Evolutionary conservation across 1,140 invertebrate species (phyloP).

Genomic region (Drosophila baimaii): DNA sequence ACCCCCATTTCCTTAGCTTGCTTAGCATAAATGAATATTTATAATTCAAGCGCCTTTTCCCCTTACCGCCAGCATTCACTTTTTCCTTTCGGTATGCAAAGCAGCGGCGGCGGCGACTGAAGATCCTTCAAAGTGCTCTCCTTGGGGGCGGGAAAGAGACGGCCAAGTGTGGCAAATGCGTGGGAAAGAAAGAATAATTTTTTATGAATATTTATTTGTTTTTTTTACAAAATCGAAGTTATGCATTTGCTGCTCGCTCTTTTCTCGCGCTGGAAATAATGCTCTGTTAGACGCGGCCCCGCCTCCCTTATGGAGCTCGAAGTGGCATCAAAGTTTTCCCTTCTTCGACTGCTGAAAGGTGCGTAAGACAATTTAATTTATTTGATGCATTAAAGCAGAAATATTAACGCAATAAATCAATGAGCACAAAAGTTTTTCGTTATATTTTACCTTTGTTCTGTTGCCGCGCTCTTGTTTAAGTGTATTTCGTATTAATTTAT

Average conservation of each 20-base stretch:
- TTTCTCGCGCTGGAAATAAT: conserved; percentile 28
- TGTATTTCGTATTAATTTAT: conserved; percentile 76
- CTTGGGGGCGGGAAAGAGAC: conserved; percentile 4
- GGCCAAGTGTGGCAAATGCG: conserved; percentile 2
- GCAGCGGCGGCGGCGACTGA: conserved; percentile 40
- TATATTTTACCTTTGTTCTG: conserved; percentile 19
- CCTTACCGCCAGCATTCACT: neutral
- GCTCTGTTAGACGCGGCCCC: conserved; percentile 15
- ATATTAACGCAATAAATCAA: conserved; percentile 83
- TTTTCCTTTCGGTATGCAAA: conserved; percentile 45
- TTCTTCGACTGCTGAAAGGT: conserved; percentile 64
- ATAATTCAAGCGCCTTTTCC: conserved; percentile 72
- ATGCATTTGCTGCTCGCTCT: conserved; percentile 65
- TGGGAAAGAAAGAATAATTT: conserved; percentile 56
- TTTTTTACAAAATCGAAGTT: conserved; percentile 79
- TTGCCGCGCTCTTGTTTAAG: conserved; percentile 24
- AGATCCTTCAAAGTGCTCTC: conserved; percentile 73
- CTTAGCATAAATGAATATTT: conserved; percentile 83
- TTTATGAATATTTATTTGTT: conserved; percentile 83
- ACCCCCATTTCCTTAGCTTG: conserved; percentile 14
- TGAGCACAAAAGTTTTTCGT: conserved; percentile 53
- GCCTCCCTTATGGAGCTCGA: neutral
- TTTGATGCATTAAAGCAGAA: conserved; percentile 82
- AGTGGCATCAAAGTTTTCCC: conserved; percentile 65
- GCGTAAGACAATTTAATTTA: conserved; percentile 83